Evolutionary conservation across 2,888 invertebrate species (phyloP).

Genomic region (Limnephilus marmoratus): DNA sequence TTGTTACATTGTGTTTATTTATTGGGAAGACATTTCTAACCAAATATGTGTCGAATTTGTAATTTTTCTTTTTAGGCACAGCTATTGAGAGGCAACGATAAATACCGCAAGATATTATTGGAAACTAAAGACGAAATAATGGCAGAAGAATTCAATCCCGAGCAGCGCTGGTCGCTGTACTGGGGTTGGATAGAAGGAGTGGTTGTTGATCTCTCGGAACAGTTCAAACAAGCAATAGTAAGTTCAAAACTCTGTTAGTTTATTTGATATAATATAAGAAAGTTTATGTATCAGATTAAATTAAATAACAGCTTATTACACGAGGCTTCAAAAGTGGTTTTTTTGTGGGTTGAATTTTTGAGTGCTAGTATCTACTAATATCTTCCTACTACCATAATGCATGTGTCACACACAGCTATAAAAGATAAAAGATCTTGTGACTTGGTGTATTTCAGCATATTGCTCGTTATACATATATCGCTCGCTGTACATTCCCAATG

Average conservation of each 20-base stretch:
- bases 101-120: not conserved
- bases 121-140: not conserved
- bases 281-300: no score
- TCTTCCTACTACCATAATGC: no score
- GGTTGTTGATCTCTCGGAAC: not conserved
- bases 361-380: no score
- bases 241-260: not conserved
- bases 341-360: no score
- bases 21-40: not conserved
- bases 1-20: not conserved
- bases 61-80: not conserved
- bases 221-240: not conserved
- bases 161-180: conserved; percentile 73
- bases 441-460: no score
- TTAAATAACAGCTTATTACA: no score
- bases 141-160: conserved; percentile 41
- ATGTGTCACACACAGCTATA: no score
- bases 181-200: conserved; percentile 60
- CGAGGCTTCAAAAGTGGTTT: no score
- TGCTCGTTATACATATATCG: no score
- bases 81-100: not conserved
- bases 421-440: no score
- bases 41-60: not conserved
- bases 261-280: no score
- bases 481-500: no score